phyloP scores from a whole-genome alignment of 1,140 invertebrate genomes.

The Eupeodes corollae region DNA sequence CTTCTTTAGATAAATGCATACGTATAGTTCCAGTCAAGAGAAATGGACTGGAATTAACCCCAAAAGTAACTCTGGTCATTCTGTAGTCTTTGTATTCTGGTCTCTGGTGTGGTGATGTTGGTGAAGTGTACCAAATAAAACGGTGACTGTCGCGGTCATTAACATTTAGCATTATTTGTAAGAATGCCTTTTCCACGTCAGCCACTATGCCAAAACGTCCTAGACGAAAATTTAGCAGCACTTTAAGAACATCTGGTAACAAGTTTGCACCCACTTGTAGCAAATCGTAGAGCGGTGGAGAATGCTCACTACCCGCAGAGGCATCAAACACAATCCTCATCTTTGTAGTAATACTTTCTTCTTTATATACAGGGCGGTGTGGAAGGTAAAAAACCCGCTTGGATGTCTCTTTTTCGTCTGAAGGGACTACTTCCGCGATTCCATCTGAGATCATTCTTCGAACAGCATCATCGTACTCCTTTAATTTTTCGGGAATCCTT shows the following conservation, averaged over 20 bases:
- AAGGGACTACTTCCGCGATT: not conserved
- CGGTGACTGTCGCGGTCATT: not conserved
- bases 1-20: not conserved
- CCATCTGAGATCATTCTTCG: not conserved
- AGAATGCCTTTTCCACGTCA: slow-evolving; percentile 2
- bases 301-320: slow-evolving; percentile 12
- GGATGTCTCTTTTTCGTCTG: too few relatives aligned
- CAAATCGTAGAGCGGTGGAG: not conserved
- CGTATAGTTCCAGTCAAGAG: not conserved
- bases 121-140: slow-evolving; percentile 2
- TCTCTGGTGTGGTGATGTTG: too few relatives aligned
- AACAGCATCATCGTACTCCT: not conserved
- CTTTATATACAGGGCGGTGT: slow-evolving; percentile 26
- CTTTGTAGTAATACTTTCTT: slow-evolving; percentile 22
- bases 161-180: not conserved
- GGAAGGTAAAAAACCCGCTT: slow-evolving; percentile 15
- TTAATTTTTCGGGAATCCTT: not conserved
- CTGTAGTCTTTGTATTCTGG: not conserved
- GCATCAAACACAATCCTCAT: slow-evolving; percentile 28
- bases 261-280: not conserved
- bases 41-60: not conserved
- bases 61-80: slow-evolving; percentile 3
- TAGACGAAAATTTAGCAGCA: not conserved
- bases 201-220: not conserved
- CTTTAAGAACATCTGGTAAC: not conserved